phyloP scores from a whole-genome alignment of 2,113 vertebrate species.

The Platycercus adscitus region DNA sequence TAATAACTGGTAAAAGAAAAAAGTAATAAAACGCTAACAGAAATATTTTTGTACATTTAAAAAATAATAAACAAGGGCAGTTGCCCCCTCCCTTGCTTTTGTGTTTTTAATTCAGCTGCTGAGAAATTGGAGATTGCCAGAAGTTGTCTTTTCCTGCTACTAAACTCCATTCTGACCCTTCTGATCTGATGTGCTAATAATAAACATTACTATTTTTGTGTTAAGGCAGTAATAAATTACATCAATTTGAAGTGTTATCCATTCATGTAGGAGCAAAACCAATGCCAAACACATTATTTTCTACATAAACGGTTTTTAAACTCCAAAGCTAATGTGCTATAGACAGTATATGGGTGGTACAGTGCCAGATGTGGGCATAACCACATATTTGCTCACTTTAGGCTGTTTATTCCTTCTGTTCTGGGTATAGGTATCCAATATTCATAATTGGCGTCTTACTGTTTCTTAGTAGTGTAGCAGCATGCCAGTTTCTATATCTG shows the following conservation, averaged over 20 bases:
- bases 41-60: neutral
- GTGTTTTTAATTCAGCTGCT: neutral
- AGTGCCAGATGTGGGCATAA: neutral
- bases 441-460: neutral
- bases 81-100: neutral
- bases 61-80: neutral
- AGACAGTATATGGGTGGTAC: neutral
- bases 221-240: neutral
- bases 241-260: neutral
- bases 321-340: neutral
- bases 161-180: neutral
- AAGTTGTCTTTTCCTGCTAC: neutral
- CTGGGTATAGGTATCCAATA: neutral
- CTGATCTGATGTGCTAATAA: neutral
- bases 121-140: neutral
- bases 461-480: neutral
- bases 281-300: neutral
- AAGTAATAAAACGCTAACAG: neutral
- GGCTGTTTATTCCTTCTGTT: neutral
- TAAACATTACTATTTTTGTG: neutral
- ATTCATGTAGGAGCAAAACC: neutral
- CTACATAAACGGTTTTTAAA: neutral
- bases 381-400: neutral
- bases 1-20: neutral
- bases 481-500: neutral